Conservation (phyloP, 1,140 invertebrate genomes). For the Diabrotica virgifera region DNA sequence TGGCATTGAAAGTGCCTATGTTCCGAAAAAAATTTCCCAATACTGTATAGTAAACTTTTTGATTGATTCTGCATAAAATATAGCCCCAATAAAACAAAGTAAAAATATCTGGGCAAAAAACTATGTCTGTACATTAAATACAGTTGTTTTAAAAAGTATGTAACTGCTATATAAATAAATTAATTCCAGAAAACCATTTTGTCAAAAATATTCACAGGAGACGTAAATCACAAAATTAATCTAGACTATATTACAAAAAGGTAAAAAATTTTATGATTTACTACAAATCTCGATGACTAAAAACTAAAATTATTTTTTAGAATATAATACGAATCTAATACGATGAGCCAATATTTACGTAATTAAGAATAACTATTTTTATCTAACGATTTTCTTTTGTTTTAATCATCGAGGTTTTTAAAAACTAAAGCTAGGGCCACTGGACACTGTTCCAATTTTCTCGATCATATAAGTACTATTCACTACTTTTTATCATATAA, state of each 20-base stretch:
- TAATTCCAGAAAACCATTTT: conserved; percentile 26
- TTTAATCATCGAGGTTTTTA: background rate
- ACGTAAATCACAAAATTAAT: conserved; percentile 26
- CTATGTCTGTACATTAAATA: conserved; percentile 12
- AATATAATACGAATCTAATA: too few species aligned
- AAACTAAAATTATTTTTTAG: background rate
- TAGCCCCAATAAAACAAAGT: background rate
- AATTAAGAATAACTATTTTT: too few species aligned
- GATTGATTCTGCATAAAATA: background rate
- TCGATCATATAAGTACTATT: background rate
- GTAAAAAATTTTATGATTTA: conserved; percentile 20
- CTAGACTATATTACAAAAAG: conserved; percentile 23
- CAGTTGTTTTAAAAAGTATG: conserved; percentile 12
- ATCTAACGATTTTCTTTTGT: too few species aligned
- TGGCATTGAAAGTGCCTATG: too few species aligned
- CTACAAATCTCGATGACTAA: conserved; percentile 11
- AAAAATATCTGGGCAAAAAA: conserved; percentile 4
- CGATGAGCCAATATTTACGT: too few species aligned
- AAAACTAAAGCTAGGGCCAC: background rate
- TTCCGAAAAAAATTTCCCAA: too few species aligned
- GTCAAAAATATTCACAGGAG: conserved; percentile 20
- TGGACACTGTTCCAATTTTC: background rate
- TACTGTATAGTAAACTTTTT: background rate
- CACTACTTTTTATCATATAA: background rate
- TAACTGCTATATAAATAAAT: conserved; percentile 20